Evolutionary conservation across 1,140 invertebrate species (phyloP), one percentile per base, ranked within the genome.

Genomic region (Cyphomyrmex costatus): DNA sequence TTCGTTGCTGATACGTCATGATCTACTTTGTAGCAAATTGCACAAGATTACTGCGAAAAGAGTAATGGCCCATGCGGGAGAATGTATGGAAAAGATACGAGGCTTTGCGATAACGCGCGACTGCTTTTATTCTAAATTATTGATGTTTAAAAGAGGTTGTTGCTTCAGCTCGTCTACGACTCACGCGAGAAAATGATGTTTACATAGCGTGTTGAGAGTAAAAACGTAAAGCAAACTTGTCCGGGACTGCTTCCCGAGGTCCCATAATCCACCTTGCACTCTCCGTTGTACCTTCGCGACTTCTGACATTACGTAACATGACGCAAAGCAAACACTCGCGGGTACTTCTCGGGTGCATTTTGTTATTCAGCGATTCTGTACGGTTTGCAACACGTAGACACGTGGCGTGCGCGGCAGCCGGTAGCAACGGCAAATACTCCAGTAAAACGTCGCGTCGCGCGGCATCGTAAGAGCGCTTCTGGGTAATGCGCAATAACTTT

Each of bases 241-340:
- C 24, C 3, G 33, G 12, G 33, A 27, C 21, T 6, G 4, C 65
- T 42, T 4, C 24, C 36, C 30, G 58, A 27, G 27, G 12, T 0
- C 19, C 53, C 66, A n/a, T 71, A 70, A 80, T 74, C 79, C 79
- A 74, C 36, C 68, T 83, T 73, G 53, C 61, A 12, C 60, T 53
- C 30, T 21, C 4, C 27, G 12, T 6, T 3, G 79, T 60, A 53
- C 21, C 30, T 36, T 24, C 24, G 36, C 79, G 68, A 74, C 68
- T 73, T 73, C 66, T 71, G 79, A 49, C 79, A 60, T 83, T 79
- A 80, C 83, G 56, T 85, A 85, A 85, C 53, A 16, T 49, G 76
- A 80, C 27, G 74, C 49, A 68, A 80, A 68, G 60, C 49, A 66
- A 65, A 66, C 74, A 49, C 36, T 80, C 61, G 33, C 61, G 33